Base-by-base conservation (phyloP, 2,797 vertebrate genomes). In the Aplochiton taeniatus region DNA sequence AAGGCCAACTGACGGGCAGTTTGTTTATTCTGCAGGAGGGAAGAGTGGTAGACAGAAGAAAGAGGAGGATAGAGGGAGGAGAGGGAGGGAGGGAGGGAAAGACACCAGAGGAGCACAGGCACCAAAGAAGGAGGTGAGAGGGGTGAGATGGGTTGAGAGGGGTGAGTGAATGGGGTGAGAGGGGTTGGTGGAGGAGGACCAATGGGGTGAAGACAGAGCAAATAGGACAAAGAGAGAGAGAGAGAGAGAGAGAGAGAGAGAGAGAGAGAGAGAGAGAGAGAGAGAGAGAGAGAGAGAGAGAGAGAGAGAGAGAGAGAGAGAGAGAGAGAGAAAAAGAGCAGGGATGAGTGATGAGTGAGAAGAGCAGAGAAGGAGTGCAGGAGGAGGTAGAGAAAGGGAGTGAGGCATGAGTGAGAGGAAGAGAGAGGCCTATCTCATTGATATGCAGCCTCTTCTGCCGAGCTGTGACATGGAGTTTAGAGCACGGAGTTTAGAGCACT, bases 281-380 rank as follows among this genome's bases (percentile, higher is more conserved):
- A 68, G 66, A 14, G 65, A 67, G 60, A 66, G 19, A 69, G 1
- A 41, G 9, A 65, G 50, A 17, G 41, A 72, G 41, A 69, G 46
- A 9, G 9, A n/a, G 49, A 66, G 42, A 63, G n/a, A 43, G 0
- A 20, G 44, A 12, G 10, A 12, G 10, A 1, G 42, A 63, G 48
- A 10, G 17, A 41, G 45, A 18, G 31, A 31, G 19, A 44, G 47
- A 18, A 31, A 44, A 65, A 16, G 13, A 58, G 16, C 4, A n/a
- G 31, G n/a, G 18, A 11, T 46, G 43, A 65, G 16, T 43, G 61
- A 53, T 17, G 16, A 16, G 45, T 56, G 53, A 56, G 41, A 54
- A 13, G 42, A 14, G 7, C 7, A 63, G 51, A 60, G n/a, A 18
- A 20, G 58, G 31, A 31, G 31, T 31, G 50, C 10, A 52, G 11